Evolutionary conservation across 2,113 vertebrate genomes (phyloP).

Genomic region (Heterochromis multidens): DNA sequence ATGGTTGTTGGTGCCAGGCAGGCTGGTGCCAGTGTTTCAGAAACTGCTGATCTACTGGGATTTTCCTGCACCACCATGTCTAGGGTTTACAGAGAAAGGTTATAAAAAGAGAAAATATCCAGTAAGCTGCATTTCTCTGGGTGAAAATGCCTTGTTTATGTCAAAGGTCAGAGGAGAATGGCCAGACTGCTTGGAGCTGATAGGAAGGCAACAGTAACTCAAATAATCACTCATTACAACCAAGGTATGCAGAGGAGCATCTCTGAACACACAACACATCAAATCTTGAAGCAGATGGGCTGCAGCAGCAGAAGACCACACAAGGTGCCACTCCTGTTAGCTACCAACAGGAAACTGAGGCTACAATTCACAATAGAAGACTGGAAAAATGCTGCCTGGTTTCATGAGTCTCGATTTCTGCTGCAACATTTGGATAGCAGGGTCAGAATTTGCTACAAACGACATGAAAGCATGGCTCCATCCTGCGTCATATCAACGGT

Average conservation of each 20-base stretch:
- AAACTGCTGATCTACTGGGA: background rate
- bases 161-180: background rate
- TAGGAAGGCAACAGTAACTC: background rate
- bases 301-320: background rate
- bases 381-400: background rate
- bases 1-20: background rate
- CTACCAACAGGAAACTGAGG: background rate
- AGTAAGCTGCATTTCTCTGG: background rate
- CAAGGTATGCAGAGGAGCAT: background rate
- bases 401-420: background rate
- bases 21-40: background rate
- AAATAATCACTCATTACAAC: background rate
- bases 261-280: background rate
- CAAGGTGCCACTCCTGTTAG: background rate
- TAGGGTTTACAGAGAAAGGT: background rate
- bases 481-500: background rate
- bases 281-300: background rate
- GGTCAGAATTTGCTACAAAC: background rate
- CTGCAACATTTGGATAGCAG: background rate
- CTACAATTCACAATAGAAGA: background rate
- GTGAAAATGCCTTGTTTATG: background rate
- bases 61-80: background rate
- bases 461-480: background rate
- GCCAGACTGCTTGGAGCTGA: background rate
- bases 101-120: background rate